Conservation (phyloP, 2,797 vertebrate genomes). For the Artibeus jamaicensis region DNA sequence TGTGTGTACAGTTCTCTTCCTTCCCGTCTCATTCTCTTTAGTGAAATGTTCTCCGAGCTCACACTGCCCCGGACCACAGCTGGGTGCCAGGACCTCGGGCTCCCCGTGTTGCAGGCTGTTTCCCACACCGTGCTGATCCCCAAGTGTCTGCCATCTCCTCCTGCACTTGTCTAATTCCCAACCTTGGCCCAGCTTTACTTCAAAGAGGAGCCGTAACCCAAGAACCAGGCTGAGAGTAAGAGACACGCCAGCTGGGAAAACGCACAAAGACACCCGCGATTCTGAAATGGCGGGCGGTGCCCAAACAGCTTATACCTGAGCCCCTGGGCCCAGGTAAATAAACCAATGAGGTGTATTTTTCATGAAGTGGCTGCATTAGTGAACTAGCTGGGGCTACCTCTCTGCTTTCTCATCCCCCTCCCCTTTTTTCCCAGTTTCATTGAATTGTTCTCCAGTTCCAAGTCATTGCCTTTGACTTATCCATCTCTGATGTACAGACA, state of each 20-base stretch:
- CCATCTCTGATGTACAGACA: neutral
- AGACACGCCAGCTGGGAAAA: conserved; percentile 26
- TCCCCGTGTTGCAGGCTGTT: neutral
- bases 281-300: neutral
- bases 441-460: neutral
- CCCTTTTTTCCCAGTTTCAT: neutral
- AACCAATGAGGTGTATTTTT: neutral
- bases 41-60: conserved; percentile 44
- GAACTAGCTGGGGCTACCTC: neutral
- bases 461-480: neutral
- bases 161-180: conserved; percentile 56
- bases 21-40: neutral
- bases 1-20: neutral
- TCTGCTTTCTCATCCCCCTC: neutral
- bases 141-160: conserved; percentile 60
- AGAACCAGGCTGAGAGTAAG: conserved; percentile 28
- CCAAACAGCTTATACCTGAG: neutral
- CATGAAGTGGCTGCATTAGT: neutral
- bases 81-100: conserved; percentile 11
- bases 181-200: neutral
- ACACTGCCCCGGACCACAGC: conserved; percentile 49
- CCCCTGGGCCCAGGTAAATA: neutral
- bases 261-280: neutral
- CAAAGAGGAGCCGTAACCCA: conserved; percentile 50
- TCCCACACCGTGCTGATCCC: conserved; percentile 30